These are phyloP conservation scores for Betta splendens DNA, from an alignment of 2,797 vertebrate species.

Conservation along the genomic window DNA sequence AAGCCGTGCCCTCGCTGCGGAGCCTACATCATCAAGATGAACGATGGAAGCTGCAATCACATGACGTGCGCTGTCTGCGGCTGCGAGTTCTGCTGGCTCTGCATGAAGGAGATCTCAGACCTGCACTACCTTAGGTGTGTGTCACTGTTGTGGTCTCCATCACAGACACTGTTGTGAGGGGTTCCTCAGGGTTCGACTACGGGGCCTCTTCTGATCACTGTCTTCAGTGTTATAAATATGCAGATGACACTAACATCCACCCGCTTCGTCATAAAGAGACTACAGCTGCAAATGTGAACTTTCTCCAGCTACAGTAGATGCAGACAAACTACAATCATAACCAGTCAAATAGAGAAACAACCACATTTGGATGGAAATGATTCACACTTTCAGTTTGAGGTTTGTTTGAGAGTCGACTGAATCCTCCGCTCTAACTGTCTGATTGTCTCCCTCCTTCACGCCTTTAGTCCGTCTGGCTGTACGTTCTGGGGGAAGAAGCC, in stretches of 20 bases:
- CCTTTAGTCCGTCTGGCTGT: constrained; percentile 92
- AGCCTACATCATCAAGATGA: constrained; percentile 99
- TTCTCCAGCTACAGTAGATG: background rate
- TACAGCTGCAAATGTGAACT: background rate
- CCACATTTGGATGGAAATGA: background rate
- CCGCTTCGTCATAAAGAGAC: background rate
- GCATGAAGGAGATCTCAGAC: constrained; percentile 99
- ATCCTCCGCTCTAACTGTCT: background rate
- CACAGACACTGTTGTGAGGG: background rate
- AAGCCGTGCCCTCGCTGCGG: constrained; percentile 97
- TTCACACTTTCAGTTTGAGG: no score
- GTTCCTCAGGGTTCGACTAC: background rate
- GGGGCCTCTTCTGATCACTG: background rate
- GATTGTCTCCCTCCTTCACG: background rate
- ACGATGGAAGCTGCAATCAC: constrained; percentile 98
- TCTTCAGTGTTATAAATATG: background rate
- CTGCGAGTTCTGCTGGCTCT: constrained; percentile 99
- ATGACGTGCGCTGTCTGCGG: constrained; percentile 99
- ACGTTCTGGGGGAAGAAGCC: constrained; percentile 99
- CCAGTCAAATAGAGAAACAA: no score
- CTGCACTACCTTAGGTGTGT: constrained; percentile 98
- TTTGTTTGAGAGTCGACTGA: no score
- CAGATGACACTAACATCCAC: background rate
- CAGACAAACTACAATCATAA: background rate
- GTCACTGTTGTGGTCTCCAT: accelerated